These are phyloP conservation scores for Eonycteris spelaea DNA, from an alignment of 2,113 vertebrate species.

Conservation along the genomic window DNA sequence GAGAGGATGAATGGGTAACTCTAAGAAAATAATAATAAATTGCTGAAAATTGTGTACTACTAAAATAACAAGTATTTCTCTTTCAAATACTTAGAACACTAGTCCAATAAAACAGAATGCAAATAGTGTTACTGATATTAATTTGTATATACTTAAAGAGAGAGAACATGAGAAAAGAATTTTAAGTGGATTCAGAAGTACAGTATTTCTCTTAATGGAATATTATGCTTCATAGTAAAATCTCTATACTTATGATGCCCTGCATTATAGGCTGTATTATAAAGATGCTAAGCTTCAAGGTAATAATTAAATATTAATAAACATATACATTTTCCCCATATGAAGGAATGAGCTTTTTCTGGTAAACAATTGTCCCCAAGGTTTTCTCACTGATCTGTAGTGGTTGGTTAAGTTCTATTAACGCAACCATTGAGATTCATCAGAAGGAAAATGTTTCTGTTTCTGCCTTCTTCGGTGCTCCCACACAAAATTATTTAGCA, in stretches of 20 bases:
- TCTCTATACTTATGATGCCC: background rate
- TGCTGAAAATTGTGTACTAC: constrained; percentile 15
- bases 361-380: background rate
- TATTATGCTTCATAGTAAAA: background rate
- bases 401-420: background rate
- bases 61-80: background rate
- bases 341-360: background rate
- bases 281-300: background rate
- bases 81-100: constrained; percentile 27
- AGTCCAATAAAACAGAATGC: background rate
- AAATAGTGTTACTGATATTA: background rate
- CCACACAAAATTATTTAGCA: background rate
- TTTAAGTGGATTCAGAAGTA: background rate
- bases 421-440: background rate
- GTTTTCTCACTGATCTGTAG: background rate
- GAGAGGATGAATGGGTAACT: background rate
- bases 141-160: background rate
- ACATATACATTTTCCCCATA: background rate
- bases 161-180: background rate
- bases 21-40: constrained; percentile 29
- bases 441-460: background rate
- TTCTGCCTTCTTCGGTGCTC: background rate
- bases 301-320: constrained; percentile 44
- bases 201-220: background rate
- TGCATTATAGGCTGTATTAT: background rate